A percentile compares a stretch with the other conserved stretches of the same genome.
These are phyloP conservation scores for Sinonovacula constricta DNA, from an alignment of 1,140 invertebrate species.

Conservation along the genomic window DNA sequence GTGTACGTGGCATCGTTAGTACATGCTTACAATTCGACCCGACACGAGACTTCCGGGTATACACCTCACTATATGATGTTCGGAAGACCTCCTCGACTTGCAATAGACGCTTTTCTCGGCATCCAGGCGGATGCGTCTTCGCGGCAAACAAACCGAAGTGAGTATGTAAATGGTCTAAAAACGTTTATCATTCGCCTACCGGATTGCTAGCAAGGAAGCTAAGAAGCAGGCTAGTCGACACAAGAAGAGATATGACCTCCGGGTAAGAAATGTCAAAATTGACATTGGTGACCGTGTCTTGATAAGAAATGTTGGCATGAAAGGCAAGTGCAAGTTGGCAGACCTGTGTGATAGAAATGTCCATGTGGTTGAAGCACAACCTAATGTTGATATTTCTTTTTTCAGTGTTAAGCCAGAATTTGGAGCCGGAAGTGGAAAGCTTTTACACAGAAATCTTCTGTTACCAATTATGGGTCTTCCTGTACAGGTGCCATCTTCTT, in stretches of 20 bases:
- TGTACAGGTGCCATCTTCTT: no score
- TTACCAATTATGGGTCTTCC: no score
- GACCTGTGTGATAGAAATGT: background rate
- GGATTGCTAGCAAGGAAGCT: background rate
- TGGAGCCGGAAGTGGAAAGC: no score
- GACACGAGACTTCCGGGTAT: constrained; percentile 36
- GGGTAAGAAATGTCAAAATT: background rate
- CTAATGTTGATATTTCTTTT: constrained; percentile 10
- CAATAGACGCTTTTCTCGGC: constrained; percentile 29
- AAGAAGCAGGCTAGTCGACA: background rate
- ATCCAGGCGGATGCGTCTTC: background rate
- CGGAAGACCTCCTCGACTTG: constrained; percentile 33
- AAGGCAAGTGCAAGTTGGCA: background rate
- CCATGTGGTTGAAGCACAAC: background rate
- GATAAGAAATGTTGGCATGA: constrained; percentile 17
- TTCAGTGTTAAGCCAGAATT: background rate
- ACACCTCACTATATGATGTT: constrained; percentile 49
- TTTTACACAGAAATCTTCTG: no score
- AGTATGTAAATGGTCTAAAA: constrained; percentile 2
- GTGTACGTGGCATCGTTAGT: constrained; percentile 20
- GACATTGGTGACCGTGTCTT: constrained; percentile 12
- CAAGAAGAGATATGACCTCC: background rate
- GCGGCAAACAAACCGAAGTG: background rate
- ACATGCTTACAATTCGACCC: constrained; percentile 49
- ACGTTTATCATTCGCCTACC: background rate